A percentile compares a stretch with the other conserved stretches of the same genome.
These are phyloP conservation scores for Carassius carassius DNA, from an alignment of 2,113 vertebrate genomes.

Conservation along the genomic window DNA sequence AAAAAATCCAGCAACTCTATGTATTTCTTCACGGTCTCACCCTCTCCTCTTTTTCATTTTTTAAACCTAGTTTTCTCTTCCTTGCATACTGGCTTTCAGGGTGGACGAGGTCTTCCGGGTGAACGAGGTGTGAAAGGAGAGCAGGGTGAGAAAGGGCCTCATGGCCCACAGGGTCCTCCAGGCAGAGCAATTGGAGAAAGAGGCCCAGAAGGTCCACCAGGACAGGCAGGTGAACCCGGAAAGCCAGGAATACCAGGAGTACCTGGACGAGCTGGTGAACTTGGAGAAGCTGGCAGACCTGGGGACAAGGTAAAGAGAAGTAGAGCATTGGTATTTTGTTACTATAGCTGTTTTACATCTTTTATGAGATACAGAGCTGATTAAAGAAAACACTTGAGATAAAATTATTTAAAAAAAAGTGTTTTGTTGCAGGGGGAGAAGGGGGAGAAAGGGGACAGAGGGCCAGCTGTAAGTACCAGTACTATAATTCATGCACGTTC, in stretches of 20 bases:
- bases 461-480: conserved; percentile 80
- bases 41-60: not conserved
- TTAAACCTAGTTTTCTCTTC: not conserved
- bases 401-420: not conserved
- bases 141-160: conserved; percentile 80
- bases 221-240: conserved; percentile 87
- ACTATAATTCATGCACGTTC: not conserved
- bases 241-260: conserved; percentile 94
- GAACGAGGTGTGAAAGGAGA: conserved; percentile 89
- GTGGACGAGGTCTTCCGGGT: conserved; percentile 81
- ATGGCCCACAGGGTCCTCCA: conserved; percentile 80
- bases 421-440: conserved; percentile 79
- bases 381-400: not conserved
- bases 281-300: conserved; percentile 84
- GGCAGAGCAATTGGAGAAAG: conserved; percentile 86
- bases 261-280: conserved; percentile 84
- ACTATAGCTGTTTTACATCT: not conserved
- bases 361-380: not conserved
- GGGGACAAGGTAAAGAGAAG: conserved; percentile 85
- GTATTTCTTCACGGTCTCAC: not conserved
- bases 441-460: conserved; percentile 86
- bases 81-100: conserved; percentile 70
- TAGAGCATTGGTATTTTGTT: not conserved
- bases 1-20: not conserved
- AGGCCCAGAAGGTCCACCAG: conserved; percentile 81